Percentiles rank a stretch among this genome's conserved stretches.
These are phyloP conservation scores for Eublepharis macularius DNA, from an alignment of 2,113 vertebrate genomes.

Conservation along the genomic window DNA sequence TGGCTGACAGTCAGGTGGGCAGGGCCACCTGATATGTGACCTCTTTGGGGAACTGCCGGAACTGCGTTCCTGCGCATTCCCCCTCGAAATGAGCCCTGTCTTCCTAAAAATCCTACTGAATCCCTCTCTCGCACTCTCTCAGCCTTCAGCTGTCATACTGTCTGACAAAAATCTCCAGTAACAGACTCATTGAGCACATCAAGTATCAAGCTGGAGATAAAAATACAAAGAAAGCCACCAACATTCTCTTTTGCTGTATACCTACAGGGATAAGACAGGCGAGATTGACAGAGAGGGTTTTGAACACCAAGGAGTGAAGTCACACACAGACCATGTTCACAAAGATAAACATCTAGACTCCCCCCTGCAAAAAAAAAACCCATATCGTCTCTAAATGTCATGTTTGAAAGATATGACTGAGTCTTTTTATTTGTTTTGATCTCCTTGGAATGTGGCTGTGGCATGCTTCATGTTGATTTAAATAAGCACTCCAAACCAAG, in stretches of 20 bases:
- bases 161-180: slow-evolving; percentile 39
- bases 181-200: slow-evolving; percentile 45
- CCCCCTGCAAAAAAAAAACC: not conserved
- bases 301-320: slow-evolving; percentile 50
- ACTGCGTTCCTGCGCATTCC: too few species aligned
- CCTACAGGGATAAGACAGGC: slow-evolving; percentile 38
- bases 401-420: slow-evolving; percentile 23
- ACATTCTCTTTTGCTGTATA: not conserved
- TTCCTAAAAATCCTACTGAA: not conserved
- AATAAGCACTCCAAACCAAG: not conserved
- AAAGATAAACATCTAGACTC: slow-evolving; percentile 54
- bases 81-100: too few species aligned
- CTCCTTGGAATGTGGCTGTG: slow-evolving; percentile 29
- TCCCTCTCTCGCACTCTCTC: not conserved
- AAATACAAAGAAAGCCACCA: not conserved
- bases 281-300: slow-evolving; percentile 27
- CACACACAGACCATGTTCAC: slow-evolving; percentile 60
- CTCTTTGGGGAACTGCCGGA: too few species aligned
- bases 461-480: not conserved
- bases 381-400: slow-evolving; percentile 38
- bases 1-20: too few species aligned
- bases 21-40: too few species aligned
- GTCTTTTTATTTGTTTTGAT: not conserved
- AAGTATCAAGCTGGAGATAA: not conserved
- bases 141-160: not conserved